Conservation (phyloP, 2,113 vertebrate species). For the Isurus oxyrinchus region DNA sequence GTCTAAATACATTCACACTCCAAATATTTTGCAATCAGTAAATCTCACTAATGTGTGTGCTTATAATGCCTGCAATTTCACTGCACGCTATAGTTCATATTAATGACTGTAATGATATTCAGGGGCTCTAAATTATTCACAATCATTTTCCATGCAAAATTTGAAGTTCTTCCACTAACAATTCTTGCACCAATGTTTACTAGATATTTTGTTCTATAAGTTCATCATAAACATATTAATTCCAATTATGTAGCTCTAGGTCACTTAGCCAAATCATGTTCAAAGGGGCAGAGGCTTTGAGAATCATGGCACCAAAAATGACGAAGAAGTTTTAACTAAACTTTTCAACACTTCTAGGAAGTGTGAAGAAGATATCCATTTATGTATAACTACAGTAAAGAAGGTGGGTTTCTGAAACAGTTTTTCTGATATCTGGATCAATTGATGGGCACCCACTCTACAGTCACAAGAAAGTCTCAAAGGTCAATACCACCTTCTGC, state of each 20-base stretch:
- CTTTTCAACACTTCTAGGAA: neutral
- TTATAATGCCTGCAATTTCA: conserved; percentile 14
- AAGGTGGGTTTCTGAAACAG: neutral
- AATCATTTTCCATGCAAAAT: neutral
- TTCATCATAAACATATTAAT: neutral
- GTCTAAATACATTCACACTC: conserved; percentile 31
- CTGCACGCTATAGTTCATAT: neutral
- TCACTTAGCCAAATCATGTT: neutral
- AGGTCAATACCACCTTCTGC: neutral
- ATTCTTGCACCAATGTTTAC: neutral
- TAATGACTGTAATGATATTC: neutral
- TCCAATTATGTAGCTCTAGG: neutral
- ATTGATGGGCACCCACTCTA: neutral
- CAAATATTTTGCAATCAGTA: conserved; percentile 36
- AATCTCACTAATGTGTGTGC: conserved; percentile 28
- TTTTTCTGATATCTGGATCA: neutral
- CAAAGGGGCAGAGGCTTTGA: neutral
- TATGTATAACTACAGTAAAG: neutral
- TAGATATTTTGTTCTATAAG: neutral
- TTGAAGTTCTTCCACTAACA: neutral
- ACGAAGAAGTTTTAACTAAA: neutral
- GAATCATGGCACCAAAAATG: neutral
- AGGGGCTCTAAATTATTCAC: neutral
- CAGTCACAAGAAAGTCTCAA: neutral
- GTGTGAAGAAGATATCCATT: neutral